Evolutionary conservation across 2,113 vertebrate genomes (phyloP).

Genomic region (Ochotona curzoniae): DNA sequence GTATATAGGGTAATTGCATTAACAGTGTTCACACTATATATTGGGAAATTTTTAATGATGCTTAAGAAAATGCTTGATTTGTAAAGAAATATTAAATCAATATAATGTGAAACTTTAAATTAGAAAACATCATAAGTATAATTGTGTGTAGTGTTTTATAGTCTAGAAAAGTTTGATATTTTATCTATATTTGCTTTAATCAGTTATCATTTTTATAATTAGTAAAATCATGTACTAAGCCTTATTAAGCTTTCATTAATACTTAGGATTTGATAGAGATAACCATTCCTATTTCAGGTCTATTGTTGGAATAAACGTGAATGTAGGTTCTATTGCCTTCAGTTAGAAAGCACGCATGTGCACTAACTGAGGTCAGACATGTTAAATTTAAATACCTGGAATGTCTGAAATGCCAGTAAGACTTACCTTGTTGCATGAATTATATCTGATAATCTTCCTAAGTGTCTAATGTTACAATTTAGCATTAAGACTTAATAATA

Average conservation of each 20-base stretch:
- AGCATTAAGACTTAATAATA: neutral
- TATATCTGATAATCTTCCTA: neutral
- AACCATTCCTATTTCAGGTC: neutral
- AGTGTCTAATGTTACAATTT: neutral
- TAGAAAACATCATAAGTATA: neutral
- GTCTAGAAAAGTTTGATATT: neutral
- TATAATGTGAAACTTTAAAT: neutral
- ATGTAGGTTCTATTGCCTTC: neutral
- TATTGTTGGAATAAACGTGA: neutral
- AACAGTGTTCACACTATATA: neutral
- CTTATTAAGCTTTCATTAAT: neutral
- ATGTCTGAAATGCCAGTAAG: neutral
- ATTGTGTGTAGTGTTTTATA: no score
- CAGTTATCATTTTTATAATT: neutral
- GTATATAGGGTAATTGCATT: neutral
- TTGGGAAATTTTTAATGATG: neutral
- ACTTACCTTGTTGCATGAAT: neutral
- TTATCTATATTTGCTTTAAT: neutral
- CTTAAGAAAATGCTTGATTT: neutral
- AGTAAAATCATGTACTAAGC: neutral
- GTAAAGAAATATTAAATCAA: neutral
- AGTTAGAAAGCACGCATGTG: neutral
- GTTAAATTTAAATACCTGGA: neutral
- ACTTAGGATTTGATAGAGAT: no score
- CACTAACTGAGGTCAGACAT: neutral